phyloP scores from a whole-genome alignment of 2,113 vertebrate species.

The Lophochroa leadbeateri region DNA sequence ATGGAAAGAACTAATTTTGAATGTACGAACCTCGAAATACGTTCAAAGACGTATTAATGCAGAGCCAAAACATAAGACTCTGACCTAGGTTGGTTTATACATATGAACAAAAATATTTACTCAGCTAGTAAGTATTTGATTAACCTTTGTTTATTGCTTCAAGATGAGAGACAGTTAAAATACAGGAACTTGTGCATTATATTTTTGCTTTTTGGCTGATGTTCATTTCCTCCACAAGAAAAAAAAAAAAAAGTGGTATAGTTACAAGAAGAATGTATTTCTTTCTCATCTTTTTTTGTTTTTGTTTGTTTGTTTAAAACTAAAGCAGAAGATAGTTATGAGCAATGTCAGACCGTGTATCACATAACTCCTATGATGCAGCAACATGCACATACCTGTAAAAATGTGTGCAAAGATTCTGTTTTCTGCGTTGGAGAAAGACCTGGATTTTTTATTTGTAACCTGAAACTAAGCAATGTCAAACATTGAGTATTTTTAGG shows the following conservation, averaged over 20 bases:
- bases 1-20: slow-evolving; percentile 36
- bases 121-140: slow-evolving; percentile 60
- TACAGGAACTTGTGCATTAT: slow-evolving; percentile 32
- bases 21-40: background rate
- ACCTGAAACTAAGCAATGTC: background rate
- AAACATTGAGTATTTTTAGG: background rate
- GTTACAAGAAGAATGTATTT: background rate
- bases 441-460: background rate
- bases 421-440: background rate
- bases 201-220: slow-evolving; percentile 45
- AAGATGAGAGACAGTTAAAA: slow-evolving; percentile 59
- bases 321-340: background rate
- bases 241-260: background rate
- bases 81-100: slow-evolving; percentile 41
- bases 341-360: background rate
- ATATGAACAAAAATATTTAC: slow-evolving; percentile 46
- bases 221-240: slow-evolving; percentile 30
- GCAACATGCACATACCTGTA: background rate
- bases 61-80: slow-evolving; percentile 17
- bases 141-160: slow-evolving; percentile 64
- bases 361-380: background rate
- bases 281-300: background rate
- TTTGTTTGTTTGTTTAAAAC: background rate
- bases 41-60: background rate
- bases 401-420: background rate